These are phyloP conservation scores for Agrypnia vestita DNA, from an alignment of 1,140 invertebrate genomes.

Conservation along the genomic window DNA sequence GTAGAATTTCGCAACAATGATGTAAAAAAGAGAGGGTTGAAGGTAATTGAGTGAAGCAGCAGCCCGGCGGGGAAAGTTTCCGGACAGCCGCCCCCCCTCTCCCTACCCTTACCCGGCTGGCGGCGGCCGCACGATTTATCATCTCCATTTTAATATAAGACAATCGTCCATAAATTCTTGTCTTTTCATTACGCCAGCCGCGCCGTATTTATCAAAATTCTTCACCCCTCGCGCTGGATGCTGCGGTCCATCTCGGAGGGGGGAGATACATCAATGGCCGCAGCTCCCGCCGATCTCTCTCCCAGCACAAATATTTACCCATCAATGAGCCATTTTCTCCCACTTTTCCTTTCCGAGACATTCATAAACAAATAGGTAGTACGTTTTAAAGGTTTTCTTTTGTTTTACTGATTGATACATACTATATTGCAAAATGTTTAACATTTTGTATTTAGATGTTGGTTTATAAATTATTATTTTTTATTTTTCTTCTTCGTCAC, in stretches of 20 bases:
- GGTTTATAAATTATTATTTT: no score
- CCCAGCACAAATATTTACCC: neutral
- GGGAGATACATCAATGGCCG: neutral
- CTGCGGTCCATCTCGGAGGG: neutral
- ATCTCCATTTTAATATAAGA: slow-evolving; percentile 54
- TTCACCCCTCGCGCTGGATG: neutral
- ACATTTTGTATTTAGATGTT: no score
- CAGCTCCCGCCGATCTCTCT: neutral
- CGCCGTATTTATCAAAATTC: slow-evolving; percentile 38
- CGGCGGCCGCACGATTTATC: slow-evolving; percentile 48
- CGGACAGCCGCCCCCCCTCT: neutral
- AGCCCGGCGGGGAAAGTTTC: neutral
- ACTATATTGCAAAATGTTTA: no score
- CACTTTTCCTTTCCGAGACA: no score
- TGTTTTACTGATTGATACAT: no score
- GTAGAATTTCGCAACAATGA: no score
- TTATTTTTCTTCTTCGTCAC: no score
- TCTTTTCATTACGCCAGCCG: slow-evolving; percentile 47
- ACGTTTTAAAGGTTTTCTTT: no score
- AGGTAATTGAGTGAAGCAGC: no score
- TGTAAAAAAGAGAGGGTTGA: no score
- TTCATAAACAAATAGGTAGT: no score
- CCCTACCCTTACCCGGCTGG: neutral
- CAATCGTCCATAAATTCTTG: slow-evolving; percentile 54
- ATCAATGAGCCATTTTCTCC: no score